Evolutionary conservation across 2,797 vertebrate species (phyloP).

Genomic region (Notolepis coatsorum): DNA sequence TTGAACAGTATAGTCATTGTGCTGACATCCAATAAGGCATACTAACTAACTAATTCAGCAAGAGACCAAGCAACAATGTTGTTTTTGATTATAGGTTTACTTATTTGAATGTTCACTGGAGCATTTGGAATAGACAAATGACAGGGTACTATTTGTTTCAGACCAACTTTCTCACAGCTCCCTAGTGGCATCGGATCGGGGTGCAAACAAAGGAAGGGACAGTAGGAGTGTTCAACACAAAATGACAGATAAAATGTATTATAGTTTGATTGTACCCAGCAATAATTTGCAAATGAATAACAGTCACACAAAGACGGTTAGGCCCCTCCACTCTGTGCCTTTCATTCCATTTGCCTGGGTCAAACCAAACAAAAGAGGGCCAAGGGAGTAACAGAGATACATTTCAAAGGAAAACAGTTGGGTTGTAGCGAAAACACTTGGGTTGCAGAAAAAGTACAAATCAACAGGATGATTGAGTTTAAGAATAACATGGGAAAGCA

Average conservation of each 20-base stretch:
- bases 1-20: neutral
- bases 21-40: neutral
- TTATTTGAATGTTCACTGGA: slow-evolving; percentile 4
- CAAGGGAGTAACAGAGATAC: no score
- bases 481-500: no score
- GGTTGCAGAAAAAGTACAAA: no score
- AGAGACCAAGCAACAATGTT: neutral
- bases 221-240: neutral
- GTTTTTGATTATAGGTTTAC: slow-evolving; percentile 1
- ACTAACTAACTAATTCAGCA: neutral
- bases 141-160: neutral
- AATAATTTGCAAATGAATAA: slow-evolving; percentile 49
- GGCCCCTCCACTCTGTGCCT: slow-evolving; percentile 10
- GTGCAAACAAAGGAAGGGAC: neutral
- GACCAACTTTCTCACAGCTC: neutral
- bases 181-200: neutral
- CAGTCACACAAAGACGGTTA: slow-evolving; percentile 53
- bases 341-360: slow-evolving; percentile 34
- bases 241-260: slow-evolving; percentile 21
- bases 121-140: slow-evolving; percentile 17
- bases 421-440: no score
- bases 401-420: no score
- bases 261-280: slow-evolving; percentile 32
- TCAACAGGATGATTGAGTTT: no score
- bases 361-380: slow-evolving; percentile 22